A percentile compares a stretch with the other conserved stretches of the same genome.
These are phyloP conservation scores for Crocallis elinguaria DNA, from an alignment of 2,888 invertebrate genomes.

Conservation along the genomic window DNA sequence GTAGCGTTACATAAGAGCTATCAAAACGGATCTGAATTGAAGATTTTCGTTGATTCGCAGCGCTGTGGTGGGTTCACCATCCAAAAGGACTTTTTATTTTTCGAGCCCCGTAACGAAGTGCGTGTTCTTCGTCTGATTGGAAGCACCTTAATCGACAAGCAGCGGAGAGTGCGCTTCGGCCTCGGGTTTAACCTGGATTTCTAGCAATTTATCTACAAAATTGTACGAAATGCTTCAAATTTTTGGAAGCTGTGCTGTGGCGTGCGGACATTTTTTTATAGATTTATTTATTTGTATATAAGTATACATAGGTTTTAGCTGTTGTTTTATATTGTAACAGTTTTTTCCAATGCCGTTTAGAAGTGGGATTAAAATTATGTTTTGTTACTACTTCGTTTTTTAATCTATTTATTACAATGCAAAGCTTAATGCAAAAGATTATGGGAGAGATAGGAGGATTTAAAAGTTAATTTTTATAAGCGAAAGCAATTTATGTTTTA, in stretches of 20 bases:
- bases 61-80: constrained; percentile 75
- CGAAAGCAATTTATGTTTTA: neutral
- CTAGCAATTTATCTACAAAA: constrained; percentile 43
- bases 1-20: constrained; percentile 70
- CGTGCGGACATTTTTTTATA: constrained; percentile 60
- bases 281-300: constrained; percentile 79
- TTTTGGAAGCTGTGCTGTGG: constrained; percentile 25
- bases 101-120: constrained; percentile 64
- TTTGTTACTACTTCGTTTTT: constrained; percentile 8
- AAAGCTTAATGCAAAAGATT: no score
- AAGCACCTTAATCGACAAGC: constrained; percentile 71
- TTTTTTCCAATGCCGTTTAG: constrained; percentile 56
- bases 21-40: constrained; percentile 66
- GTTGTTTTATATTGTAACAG: constrained; percentile 67
- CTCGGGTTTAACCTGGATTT: constrained; percentile 76
- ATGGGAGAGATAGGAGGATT: neutral
- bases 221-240: constrained; percentile 35
- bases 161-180: constrained; percentile 69
- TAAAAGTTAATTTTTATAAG: neutral
- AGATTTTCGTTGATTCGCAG: constrained; percentile 75
- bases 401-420: neutral
- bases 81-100: constrained; percentile 69
- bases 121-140: constrained; percentile 65
- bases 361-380: constrained; percentile 62
- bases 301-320: constrained; percentile 84